phyloP scores from a whole-genome alignment of 2,797 vertebrate genomes.

The Clamator glandarius region DNA sequence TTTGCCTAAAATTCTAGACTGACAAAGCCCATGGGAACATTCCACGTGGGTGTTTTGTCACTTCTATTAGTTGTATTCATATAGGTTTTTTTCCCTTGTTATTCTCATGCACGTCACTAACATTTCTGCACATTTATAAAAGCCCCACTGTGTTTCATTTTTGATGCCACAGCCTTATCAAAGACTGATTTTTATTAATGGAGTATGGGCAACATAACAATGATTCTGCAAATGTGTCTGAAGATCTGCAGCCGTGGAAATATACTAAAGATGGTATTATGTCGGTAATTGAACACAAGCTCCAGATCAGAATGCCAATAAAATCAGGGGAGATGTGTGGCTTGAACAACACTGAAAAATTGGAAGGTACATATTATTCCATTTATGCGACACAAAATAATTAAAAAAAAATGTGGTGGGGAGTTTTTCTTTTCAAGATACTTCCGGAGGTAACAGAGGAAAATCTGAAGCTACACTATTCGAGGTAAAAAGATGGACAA shows the following conservation, averaged over 20 bases:
- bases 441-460: not conserved
- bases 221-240: not conserved
- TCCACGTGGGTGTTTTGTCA: not conserved
- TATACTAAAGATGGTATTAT: not conserved
- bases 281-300: not conserved
- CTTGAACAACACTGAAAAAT: not conserved
- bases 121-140: not conserved
- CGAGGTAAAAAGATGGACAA: not conserved
- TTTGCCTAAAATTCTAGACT: not conserved
- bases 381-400: not conserved
- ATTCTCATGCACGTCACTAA: not conserved
- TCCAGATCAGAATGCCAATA: not conserved
- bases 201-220: not conserved
- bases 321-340: not conserved
- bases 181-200: not conserved
- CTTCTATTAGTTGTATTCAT: not conserved
- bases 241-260: not conserved
- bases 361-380: not conserved
- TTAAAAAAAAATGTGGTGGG: fast-evolving
- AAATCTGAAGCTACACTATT: not conserved
- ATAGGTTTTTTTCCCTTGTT: not conserved
- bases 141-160: not conserved
- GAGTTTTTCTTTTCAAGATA: not conserved
- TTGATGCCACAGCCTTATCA: not conserved
- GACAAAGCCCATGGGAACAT: not conserved